Conservation (phyloP, 2,797 vertebrate genomes). For the Enteromius fasciolatus region DNA sequence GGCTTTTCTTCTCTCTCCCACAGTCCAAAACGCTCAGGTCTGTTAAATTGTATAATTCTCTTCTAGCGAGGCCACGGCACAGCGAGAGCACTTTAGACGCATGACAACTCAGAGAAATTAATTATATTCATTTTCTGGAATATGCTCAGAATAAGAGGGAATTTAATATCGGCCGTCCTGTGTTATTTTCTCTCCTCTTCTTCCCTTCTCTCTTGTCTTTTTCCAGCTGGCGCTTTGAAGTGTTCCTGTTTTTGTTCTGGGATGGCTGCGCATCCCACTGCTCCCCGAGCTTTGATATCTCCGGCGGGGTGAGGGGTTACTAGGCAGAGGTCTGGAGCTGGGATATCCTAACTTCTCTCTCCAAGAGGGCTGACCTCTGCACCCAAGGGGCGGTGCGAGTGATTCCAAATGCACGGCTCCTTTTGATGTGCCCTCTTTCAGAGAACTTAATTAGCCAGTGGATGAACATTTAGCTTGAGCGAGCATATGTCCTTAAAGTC, state of each 20-base stretch:
- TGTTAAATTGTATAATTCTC: slow-evolving; percentile 97
- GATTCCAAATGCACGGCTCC: slow-evolving; percentile 71
- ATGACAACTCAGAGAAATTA: slow-evolving; percentile 94
- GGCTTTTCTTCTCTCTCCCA: slow-evolving; percentile 90
- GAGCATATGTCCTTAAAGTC: slow-evolving; percentile 76
- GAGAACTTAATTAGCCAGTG: slow-evolving; percentile 81
- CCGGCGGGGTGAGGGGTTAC: slow-evolving; percentile 79
- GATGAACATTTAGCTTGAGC: slow-evolving; percentile 82
- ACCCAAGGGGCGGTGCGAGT: slow-evolving; percentile 73
- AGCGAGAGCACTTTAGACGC: slow-evolving; percentile 88
- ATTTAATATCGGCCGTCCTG: slow-evolving; percentile 78
- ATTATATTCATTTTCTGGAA: slow-evolving; percentile 89
- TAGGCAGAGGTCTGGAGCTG: slow-evolving; percentile 77
- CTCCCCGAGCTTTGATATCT: slow-evolving; percentile 78
- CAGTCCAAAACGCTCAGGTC: slow-evolving; percentile 94
- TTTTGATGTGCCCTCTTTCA: slow-evolving; percentile 82
- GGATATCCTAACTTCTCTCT: slow-evolving; percentile 78
- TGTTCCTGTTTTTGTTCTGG: slow-evolving; percentile 78
- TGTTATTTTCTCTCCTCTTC: slow-evolving; percentile 57
- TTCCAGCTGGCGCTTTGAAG: slow-evolving; percentile 79
- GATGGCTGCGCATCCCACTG: slow-evolving; percentile 76
- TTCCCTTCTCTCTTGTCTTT: slow-evolving; percentile 67
- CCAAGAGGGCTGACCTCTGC: slow-evolving; percentile 79
- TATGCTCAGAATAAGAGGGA: slow-evolving; percentile 77
- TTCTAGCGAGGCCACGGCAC: slow-evolving; percentile 89